Evolutionary conservation across 1,140 invertebrate species (phyloP), one percentile per base, ranked within the genome.

Genomic region (Bilobella aurantiaca): DNA sequence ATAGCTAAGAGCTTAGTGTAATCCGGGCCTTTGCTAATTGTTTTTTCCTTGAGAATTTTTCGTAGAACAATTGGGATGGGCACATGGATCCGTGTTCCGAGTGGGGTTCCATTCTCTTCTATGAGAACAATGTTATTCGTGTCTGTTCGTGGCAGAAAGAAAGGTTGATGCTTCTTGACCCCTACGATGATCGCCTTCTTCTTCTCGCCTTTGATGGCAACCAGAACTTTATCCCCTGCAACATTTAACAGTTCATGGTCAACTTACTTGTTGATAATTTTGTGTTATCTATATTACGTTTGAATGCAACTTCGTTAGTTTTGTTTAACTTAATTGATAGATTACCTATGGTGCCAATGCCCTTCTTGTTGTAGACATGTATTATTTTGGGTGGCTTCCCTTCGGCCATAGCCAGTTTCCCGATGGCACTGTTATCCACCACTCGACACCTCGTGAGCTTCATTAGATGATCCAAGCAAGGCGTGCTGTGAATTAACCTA

Each of bases 191-290:
- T 90, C 1, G 87, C 96, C 78, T 94, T 94, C 75, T 93, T 95
- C 82, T 95, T 98, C 76, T 98, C 87, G 29, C 96, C 96, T 78
- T 90, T 92, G 69, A 99, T 91, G 2, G 96, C 93, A n/a, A 98
- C 86, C 71, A 98, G 75, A 12, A 99, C 87, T 82, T 84, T 87
- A 75, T 94, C 91, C 34, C 92, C 92, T 81, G 81, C 68, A n/a
- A n/a, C n/a, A n/a, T n/a, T n/a, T n/a, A n/a, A n/a, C n/a, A n/a
- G n/a, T n/a, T n/a, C n/a, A n/a, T n/a, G n/a, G n/a, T n/a, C n/a
- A n/a, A n/a, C n/a, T n/a, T n/a, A n/a, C n/a, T n/a, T n/a, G n/a
- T n/a, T n/a, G n/a, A n/a, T n/a, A n/a, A n/a, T n/a, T n/a, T n/a
- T n/a, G 18, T 23, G 23, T 23, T 46, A n/a, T 62, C n/a, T 37